Evolutionary conservation across 1,140 invertebrate species (phyloP).

Genomic region (Orchestia grillus): DNA sequence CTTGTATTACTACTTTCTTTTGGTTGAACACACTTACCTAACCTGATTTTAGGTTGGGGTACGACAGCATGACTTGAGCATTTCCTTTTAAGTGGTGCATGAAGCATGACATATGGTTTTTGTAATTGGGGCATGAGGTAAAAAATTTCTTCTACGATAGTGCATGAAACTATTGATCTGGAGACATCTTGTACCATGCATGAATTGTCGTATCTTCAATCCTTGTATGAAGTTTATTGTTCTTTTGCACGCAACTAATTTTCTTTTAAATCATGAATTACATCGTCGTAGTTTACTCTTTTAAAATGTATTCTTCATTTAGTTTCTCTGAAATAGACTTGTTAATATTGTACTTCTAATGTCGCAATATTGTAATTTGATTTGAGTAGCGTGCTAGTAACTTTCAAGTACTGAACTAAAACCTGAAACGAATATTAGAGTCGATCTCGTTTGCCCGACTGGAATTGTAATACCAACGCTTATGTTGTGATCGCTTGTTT

Average conservation of each 20-base stretch:
- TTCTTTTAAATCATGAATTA: background rate
- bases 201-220: background rate
- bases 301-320: background rate
- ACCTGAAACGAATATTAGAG: background rate
- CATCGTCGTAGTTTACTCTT: background rate
- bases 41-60: too few species aligned
- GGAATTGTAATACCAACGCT: background rate
- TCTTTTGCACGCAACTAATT: background rate
- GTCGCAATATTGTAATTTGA: conserved; percentile 19
- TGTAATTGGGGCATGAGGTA: background rate
- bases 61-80: too few species aligned
- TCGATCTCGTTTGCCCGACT: background rate
- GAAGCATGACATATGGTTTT: background rate
- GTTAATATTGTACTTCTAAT: background rate
- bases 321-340: background rate
- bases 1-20: too few species aligned
- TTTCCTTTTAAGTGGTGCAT: background rate
- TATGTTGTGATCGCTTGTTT: conserved; percentile 32
- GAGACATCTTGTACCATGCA: background rate
- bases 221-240: background rate
- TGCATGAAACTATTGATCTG: background rate
- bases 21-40: too few species aligned
- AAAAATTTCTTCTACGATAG: background rate
- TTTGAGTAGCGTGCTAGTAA: background rate
- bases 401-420: background rate